Evolutionary conservation across 2,888 invertebrate genomes (phyloP).

Genomic region (Atrina japonica): DNA sequence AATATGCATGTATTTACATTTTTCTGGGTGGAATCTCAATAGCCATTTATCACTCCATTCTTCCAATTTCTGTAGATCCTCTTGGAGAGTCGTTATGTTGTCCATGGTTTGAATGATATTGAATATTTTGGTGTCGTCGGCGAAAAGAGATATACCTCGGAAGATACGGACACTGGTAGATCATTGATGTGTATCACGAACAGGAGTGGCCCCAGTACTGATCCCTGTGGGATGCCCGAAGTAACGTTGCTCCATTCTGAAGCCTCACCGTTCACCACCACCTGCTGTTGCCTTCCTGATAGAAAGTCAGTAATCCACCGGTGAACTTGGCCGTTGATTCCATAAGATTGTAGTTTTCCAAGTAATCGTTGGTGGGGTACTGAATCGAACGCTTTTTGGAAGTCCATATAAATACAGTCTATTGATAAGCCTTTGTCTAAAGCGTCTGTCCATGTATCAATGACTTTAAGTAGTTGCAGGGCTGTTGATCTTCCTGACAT

Average conservation of each 20-base stretch:
- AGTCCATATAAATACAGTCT: slow-evolving; percentile 26
- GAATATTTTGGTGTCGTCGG: slow-evolving; percentile 13
- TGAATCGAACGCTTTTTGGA: slow-evolving; percentile 28
- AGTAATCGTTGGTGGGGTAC: slow-evolving; percentile 23
- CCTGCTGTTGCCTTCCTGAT: slow-evolving; percentile 2
- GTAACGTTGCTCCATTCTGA: slow-evolving; percentile 8
- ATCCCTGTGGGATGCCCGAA: slow-evolving; percentile 18
- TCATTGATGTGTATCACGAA: slow-evolving; percentile 26
- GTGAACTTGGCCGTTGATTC: neutral
- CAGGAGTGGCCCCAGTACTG: slow-evolving; percentile 22
- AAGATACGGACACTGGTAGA: neutral
- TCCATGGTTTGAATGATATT: neutral
- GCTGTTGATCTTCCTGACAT: slow-evolving; percentile 19
- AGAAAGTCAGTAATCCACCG: slow-evolving; percentile 5
- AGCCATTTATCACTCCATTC: slow-evolving; percentile 16
- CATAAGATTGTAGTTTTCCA: slow-evolving; percentile 14
- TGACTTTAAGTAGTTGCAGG: slow-evolving; percentile 18
- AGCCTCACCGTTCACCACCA: slow-evolving; percentile 4
- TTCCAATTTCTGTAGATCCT: slow-evolving; percentile 3
- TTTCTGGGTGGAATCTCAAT: slow-evolving; percentile 19
- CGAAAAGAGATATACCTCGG: slow-evolving; percentile 17
- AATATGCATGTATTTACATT: slow-evolving; percentile 14
- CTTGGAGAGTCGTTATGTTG: neutral
- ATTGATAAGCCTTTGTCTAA: slow-evolving; percentile 14
- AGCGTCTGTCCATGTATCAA: slow-evolving; percentile 18